Base-by-base conservation (phyloP, 2,797 vertebrate species). In the Gadopsis bispinosus region DNA sequence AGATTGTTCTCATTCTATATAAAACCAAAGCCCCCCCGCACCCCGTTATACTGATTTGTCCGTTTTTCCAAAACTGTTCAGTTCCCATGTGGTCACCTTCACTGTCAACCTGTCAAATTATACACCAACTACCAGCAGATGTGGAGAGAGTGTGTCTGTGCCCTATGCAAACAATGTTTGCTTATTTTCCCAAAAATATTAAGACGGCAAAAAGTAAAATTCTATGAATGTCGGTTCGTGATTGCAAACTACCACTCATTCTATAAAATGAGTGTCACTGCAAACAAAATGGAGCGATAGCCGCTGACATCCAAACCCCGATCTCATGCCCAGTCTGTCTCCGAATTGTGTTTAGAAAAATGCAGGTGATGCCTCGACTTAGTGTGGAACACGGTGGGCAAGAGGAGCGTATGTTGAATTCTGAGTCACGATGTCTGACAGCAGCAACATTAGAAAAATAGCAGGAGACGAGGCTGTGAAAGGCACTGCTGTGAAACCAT, bases 401-500 rank as follows among this genome's bases (percentile, higher is more conserved):
- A 54, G 8, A 22, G 31, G 64, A 45, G 62, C 56, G 54, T 47
- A 0, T 31, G 63, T 54, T 77, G 62, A 58, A 75, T 73, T 14
- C 29, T 33, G 79, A 77, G 73, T 79, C 80, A 62, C 45, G 3
- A 0, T 0, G 0, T 83, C 64, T 83, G 84, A 83, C 84, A 83
- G 83, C 51, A 3, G 67, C 45, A 10, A 83, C 83, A 74, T 85
- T 81, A 81, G 69, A 64, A 70, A 75, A 47, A 33, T 62, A 33
- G 63, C 48, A 41, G 60, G 70, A 71, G 74, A 53, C 31, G 3
- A 56, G 26, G 73, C 67, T 68, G 75, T 67, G 43, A 84, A 77
- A 75, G 16, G 67, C 45, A 58, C 72, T 0, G 81, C 73, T 64
- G 77, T 67, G 86, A 83, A 68, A 62, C 79, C 67, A 75, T 83